Conservation (phyloP, 2,888 invertebrate species). For the Trypoxylon attenuatum region DNA sequence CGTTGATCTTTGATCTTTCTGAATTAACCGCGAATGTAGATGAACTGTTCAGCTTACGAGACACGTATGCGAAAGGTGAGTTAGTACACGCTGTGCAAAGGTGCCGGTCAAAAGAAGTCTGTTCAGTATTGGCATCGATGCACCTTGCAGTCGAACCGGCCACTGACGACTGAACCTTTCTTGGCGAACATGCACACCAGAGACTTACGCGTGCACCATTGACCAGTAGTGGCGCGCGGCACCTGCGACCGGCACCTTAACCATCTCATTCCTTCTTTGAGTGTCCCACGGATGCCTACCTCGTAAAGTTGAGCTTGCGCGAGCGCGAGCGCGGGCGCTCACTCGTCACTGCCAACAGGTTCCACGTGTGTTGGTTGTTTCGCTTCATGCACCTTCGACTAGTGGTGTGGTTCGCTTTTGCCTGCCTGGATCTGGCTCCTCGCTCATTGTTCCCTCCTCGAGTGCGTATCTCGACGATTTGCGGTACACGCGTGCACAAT, state of each 20-base stretch:
- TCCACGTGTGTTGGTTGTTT: constrained; percentile 25
- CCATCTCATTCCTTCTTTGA: constrained; percentile 37
- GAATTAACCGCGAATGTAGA: too few species aligned
- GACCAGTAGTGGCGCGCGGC: constrained; percentile 26
- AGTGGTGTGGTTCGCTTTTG: constrained; percentile 7
- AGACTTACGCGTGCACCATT: constrained; percentile 37
- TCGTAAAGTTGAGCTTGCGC: constrained; percentile 43
- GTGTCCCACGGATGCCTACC: constrained; percentile 37
- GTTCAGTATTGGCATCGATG: constrained; percentile 3
- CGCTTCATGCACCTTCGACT: constrained; percentile 7
- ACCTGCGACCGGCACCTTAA: constrained; percentile 44
- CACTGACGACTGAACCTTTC: constrained; percentile 5
- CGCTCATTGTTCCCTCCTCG: constrained; percentile 8
- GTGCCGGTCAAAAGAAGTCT: too few species aligned
- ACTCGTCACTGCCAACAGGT: constrained; percentile 49
- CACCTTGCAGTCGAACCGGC: constrained; percentile 35
- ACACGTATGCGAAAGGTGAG: too few species aligned
- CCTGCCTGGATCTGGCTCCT: constrained; percentile 6
- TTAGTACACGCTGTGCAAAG: too few species aligned
- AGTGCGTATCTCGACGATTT: not conserved
- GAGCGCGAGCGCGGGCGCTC: too few species aligned
- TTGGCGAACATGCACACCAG: constrained; percentile 15
- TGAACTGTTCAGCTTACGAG: too few species aligned
- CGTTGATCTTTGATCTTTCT: too few species aligned
- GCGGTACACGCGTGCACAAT: not conserved